Evolutionary conservation across 2,797 vertebrate species (phyloP), one percentile per base, ranked within the genome.

Genomic region (Paratrypauchen microcephalus): DNA sequence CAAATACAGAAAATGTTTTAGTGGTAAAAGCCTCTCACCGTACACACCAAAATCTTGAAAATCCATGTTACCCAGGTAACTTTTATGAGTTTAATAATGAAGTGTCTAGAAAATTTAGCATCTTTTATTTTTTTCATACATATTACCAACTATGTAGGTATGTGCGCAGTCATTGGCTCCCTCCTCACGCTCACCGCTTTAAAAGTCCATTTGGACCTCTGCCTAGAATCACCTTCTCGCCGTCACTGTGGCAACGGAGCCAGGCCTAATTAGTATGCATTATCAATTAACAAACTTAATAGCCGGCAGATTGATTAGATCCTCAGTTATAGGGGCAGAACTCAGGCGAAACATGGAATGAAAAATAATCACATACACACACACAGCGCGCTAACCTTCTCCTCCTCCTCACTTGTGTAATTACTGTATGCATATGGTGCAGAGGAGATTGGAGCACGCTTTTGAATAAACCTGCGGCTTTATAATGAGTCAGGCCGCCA

Each of bases 211-310:
- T 99, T 99, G 97, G 97, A 99, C 93, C 93, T 92, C 93, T 97
- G 97, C 97, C 96, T 98, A 98, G 95, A 98, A 98, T 98, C 96
- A 98, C 97, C 96, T 96, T 96, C 95, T 94, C 93, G 80, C 93
- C 93, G 95, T 99, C 94, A 95, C 96, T 95, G 95, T 97, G 97
- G 96, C 95, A 99, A 98, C 96, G 89, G 95, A 94, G 94, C 95
- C 95, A 93, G 95, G 94, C 94, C 96, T 98, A 99, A 99, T 99
- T 98, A 98, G 97, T 99, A 99, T 99, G 97, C 97, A 99, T 98
- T 99, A 99, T 99, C 97, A 99, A 99, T 99, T 99, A 99, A 99
- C 96, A 98, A 98, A 97, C 96, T 98, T 99, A 99, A 99, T 98
- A 99, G 96, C 96, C 96, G 95, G 96, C 97, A 99, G 97, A 98